phyloP scores from a whole-genome alignment of 2,113 vertebrate species.

The Pedionomus torquatus region DNA sequence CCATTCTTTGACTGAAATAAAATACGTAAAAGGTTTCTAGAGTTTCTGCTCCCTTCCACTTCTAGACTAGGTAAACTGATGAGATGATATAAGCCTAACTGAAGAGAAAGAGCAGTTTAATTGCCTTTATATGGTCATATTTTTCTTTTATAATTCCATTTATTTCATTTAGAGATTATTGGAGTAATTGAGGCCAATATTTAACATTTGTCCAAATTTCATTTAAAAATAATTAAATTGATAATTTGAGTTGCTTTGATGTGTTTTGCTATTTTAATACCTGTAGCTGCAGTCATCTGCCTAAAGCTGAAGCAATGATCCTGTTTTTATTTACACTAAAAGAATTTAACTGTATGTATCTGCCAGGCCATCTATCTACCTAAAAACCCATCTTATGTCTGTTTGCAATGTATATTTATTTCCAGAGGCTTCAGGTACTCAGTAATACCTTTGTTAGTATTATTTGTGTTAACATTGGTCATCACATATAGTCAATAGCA shows the following conservation, averaged over 20 bases:
- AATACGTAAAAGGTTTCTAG: background rate
- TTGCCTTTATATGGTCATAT: background rate
- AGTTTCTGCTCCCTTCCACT: background rate
- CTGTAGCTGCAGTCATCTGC: background rate
- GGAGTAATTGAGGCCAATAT: background rate
- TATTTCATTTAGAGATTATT: background rate
- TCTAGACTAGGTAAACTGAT: background rate
- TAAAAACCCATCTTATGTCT: background rate
- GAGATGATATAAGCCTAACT: background rate
- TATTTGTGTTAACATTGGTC: background rate
- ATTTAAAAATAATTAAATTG: background rate
- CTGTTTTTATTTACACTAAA: background rate
- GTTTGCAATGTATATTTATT: accelerated
- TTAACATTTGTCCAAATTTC: background rate
- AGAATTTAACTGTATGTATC: background rate
- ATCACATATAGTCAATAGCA: background rate
- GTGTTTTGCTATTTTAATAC: background rate
- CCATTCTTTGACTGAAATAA: background rate
- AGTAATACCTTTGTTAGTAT: background rate
- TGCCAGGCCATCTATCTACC: background rate
- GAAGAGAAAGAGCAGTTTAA: background rate
- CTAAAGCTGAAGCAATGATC: background rate
- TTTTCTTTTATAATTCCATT: background rate
- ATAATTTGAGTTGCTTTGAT: background rate
- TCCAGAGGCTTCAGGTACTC: background rate